Evolutionary conservation across 2,113 vertebrate genomes (phyloP).

Genomic region (Sceloporus undulatus): DNA sequence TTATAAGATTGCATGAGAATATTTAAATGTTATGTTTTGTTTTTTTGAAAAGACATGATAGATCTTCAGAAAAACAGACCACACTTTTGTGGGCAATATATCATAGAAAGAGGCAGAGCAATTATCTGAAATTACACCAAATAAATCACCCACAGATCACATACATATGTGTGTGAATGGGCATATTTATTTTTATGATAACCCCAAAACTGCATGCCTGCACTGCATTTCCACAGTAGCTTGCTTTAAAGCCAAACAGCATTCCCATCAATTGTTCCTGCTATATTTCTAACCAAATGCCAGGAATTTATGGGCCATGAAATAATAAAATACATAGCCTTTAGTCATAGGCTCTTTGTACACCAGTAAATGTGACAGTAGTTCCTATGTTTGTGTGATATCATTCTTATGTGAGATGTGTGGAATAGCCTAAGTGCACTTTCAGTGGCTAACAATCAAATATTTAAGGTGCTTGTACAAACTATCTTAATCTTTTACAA

Average conservation of each 20-base stretch:
- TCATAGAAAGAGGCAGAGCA: not conserved
- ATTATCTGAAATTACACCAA: not conserved
- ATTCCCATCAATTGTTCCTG: accelerated
- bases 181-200: too few species aligned
- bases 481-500: too few species aligned
- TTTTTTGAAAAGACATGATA: not conserved
- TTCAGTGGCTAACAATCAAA: not conserved
- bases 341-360: not conserved
- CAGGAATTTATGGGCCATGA: not conserved
- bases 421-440: not conserved
- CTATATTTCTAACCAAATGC: not conserved
- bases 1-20: too few species aligned
- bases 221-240: not conserved
- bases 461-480: not conserved
- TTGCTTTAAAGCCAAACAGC: not conserved
- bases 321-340: slow-evolving; percentile 21
- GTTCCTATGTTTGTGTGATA: not conserved
- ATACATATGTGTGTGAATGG: too few species aligned
- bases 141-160: not conserved
- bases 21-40: not conserved
- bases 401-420: not conserved
- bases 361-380: not conserved
- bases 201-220: too few species aligned
- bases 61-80: not conserved
- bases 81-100: not conserved